Evolutionary conservation across 2,113 vertebrate genomes (phyloP).

Genomic region (Suncus etruscus): DNA sequence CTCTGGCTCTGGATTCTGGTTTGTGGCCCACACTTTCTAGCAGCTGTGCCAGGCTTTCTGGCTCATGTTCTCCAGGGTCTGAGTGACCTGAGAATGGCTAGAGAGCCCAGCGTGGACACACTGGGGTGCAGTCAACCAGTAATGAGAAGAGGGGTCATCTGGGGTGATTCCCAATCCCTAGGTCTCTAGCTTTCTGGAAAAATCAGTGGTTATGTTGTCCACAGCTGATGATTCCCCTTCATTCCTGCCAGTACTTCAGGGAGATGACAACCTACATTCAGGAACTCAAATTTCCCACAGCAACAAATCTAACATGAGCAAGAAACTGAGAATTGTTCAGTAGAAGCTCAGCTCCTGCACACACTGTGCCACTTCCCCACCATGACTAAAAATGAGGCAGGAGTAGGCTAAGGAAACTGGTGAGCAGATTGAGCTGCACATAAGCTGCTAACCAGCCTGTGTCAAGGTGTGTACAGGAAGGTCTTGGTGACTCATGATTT

Average conservation of each 20-base stretch:
- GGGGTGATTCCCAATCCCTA: background rate
- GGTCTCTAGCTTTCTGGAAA: background rate
- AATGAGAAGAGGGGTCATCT: background rate
- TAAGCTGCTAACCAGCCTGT: rapidly evolving
- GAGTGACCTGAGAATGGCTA: background rate
- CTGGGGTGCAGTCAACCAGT: background rate
- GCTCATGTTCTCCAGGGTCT: background rate
- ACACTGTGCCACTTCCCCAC: too few species aligned
- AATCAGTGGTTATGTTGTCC: background rate
- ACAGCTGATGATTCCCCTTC: background rate
- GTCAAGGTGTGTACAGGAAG: background rate
- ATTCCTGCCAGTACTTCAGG: too few species aligned
- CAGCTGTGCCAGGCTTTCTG: background rate
- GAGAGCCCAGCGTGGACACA: background rate
- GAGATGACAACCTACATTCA: background rate
- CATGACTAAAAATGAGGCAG: too few species aligned
- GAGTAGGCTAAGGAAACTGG: background rate
- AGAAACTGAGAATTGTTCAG: too few species aligned
- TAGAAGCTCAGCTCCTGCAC: rapidly evolving
- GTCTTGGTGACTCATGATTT: rapidly evolving
- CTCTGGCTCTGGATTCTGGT: rapidly evolving
- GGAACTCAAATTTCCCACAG: background rate
- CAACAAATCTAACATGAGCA: background rate
- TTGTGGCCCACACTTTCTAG: background rate
- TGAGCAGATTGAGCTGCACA: background rate